These are phyloP conservation scores for Megalonaias nervosa DNA, from an alignment of 1,140 invertebrate species.

Conservation along the genomic window DNA sequence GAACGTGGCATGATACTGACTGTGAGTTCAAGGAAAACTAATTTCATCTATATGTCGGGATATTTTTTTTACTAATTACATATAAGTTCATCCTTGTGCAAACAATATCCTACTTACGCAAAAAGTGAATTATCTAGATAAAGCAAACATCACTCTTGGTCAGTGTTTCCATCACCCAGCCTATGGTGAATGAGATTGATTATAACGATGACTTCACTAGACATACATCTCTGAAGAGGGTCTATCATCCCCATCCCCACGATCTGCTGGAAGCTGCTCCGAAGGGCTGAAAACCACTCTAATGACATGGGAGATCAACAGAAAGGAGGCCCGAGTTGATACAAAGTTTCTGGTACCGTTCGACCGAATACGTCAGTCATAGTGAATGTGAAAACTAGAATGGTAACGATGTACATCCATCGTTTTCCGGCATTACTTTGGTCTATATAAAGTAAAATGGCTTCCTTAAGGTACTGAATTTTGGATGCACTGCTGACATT, in stretches of 20 bases:
- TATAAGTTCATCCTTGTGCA: neutral
- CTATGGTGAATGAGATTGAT: conserved; percentile 11
- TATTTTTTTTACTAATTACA: neutral
- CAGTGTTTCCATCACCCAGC: conserved; percentile 8
- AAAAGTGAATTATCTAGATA: conserved; percentile 9
- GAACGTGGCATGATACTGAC: neutral
- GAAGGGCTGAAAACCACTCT: conserved; percentile 6
- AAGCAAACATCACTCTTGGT: conserved; percentile 16
- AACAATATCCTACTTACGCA: neutral
- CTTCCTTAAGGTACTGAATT: conserved; percentile 22
- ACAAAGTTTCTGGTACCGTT: conserved; percentile 5
- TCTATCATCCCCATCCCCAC: conserved; percentile 17
- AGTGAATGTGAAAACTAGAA: conserved; percentile 11
- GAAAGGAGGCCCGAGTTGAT: conserved; percentile 7
- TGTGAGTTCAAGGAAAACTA: neutral
- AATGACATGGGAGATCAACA: conserved; percentile 7
- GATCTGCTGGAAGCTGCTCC: conserved; percentile 10
- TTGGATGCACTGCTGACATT: neutral
- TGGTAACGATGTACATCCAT: conserved; percentile 17
- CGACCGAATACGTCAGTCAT: conserved; percentile 6
- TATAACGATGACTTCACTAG: conserved; percentile 14
- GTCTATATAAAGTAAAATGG: conserved; percentile 2
- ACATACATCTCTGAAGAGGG: conserved; percentile 14
- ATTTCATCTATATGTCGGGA: neutral
- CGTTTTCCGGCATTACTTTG: conserved; percentile 5